phyloP scores from a whole-genome alignment of 2,888 invertebrate genomes.

The Amphimallon solstitiale region DNA sequence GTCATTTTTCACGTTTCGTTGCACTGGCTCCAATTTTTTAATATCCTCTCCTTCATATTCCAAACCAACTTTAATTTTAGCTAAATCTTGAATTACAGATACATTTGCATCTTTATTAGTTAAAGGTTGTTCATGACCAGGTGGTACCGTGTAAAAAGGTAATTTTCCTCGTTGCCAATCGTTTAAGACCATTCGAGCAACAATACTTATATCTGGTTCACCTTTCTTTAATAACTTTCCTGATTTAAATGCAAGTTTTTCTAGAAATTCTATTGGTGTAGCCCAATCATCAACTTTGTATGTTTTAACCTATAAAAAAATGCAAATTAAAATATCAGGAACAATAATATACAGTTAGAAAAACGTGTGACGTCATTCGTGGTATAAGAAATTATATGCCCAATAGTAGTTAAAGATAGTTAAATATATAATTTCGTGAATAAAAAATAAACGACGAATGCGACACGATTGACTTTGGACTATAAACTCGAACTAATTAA shows the following conservation, averaged over 20 bases:
- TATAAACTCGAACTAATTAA: too few species aligned
- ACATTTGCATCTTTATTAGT: slow-evolving; percentile 64
- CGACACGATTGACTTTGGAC: too few species aligned
- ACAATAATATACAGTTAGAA: too few species aligned
- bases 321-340: too few species aligned
- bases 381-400: too few species aligned
- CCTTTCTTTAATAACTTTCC: slow-evolving; percentile 96
- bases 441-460: too few species aligned
- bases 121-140: slow-evolving; percentile 79
- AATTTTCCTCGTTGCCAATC: slow-evolving; percentile 99
- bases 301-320: slow-evolving; percentile 69
- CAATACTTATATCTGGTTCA: slow-evolving; percentile 91
- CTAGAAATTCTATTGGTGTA: slow-evolving; percentile 87
- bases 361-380: too few species aligned
- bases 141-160: slow-evolving; percentile 92
- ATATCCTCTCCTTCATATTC: slow-evolving; percentile 65
- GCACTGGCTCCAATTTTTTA: slow-evolving; percentile 67
- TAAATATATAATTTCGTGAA: too few species aligned
- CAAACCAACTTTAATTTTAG: slow-evolving; percentile 78
- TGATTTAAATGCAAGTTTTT: slow-evolving; percentile 84
- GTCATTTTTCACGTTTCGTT: slow-evolving; percentile 25
- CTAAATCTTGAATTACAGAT: slow-evolving; percentile 80
- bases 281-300: slow-evolving; percentile 88
- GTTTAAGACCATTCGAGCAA: slow-evolving; percentile 94
- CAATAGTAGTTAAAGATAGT: too few species aligned